These are phyloP conservation scores for Telenomus remus DNA, from an alignment of 1,140 invertebrate species.

Conservation along the genomic window DNA sequence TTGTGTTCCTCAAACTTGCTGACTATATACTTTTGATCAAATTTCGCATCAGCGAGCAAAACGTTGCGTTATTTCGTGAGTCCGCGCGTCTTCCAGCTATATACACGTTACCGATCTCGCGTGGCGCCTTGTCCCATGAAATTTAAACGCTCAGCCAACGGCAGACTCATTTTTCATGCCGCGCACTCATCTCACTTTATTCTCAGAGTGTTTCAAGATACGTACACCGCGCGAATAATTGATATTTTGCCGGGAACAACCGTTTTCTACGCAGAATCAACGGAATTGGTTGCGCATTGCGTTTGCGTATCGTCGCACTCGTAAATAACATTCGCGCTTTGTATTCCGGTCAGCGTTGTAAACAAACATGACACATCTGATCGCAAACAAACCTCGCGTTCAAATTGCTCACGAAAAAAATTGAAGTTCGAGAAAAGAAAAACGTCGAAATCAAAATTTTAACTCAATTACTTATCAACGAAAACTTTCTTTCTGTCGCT, in stretches of 20 bases:
- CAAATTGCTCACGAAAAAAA: too few species aligned
- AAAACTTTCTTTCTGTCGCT: not conserved
- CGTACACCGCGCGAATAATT: constrained; percentile 48
- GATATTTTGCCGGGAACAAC: constrained; percentile 26
- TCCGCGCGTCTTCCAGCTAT: constrained; percentile 17
- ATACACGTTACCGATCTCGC: constrained; percentile 32
- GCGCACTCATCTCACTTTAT: constrained; percentile 35
- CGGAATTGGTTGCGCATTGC: constrained; percentile 3
- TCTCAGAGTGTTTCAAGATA: constrained; percentile 31
- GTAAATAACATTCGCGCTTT: not conserved
- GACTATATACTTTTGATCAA: constrained; percentile 6
- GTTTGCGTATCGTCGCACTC: not conserved
- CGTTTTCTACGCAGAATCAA: constrained; percentile 10
- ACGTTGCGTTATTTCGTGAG: not conserved
- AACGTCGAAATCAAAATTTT: too few species aligned
- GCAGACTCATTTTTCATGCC: constrained; percentile 48
- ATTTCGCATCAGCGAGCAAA: not conserved
- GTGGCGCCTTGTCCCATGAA: constrained; percentile 40
- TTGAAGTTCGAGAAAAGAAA: not conserved
- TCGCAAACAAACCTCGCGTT: too few species aligned
- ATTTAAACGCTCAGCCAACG: constrained; percentile 41
- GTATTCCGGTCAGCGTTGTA: too few species aligned
- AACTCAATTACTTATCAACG: too few species aligned
- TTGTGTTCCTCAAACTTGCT: not conserved
- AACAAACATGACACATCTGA: too few species aligned